Evolutionary conservation across 1,140 invertebrate genomes (phyloP).

Genomic region (Andrena cerasifolii): DNA sequence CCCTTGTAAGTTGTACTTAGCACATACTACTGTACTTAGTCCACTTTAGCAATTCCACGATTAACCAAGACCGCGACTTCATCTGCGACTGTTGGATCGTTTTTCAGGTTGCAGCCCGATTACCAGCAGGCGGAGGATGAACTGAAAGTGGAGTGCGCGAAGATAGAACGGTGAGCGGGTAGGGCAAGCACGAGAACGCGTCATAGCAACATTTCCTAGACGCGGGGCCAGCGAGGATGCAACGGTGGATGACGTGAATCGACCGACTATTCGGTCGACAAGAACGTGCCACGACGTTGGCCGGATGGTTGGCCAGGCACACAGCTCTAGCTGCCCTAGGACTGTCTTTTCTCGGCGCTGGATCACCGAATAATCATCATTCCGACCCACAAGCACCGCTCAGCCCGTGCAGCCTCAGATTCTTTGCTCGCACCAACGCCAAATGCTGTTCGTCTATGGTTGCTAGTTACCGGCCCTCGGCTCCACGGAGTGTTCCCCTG

Average conservation of each 20-base stretch:
- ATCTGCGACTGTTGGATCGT: background rate
- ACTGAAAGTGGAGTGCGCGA: background rate
- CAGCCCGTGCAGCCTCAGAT: too few species aligned
- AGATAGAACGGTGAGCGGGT: background rate
- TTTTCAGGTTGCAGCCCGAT: slow-evolving; percentile 5
- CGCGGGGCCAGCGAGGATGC: slow-evolving; percentile 28
- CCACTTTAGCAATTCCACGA: too few species aligned
- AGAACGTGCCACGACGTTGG: slow-evolving; percentile 34
- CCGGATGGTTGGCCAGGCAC: slow-evolving; percentile 42
- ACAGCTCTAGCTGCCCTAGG: background rate
- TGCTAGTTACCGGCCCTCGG: background rate
- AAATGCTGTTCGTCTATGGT: slow-evolving; percentile 21
- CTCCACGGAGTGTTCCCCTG: background rate
- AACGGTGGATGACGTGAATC: slow-evolving; percentile 54
- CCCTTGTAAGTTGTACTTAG: too few species aligned
- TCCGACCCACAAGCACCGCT: background rate
- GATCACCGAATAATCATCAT: slow-evolving; percentile 3
- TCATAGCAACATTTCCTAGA: slow-evolving; percentile 30
- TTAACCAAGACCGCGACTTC: too few species aligned
- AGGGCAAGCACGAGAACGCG: background rate
- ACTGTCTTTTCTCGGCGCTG: slow-evolving; percentile 15
- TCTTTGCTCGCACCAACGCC: background rate
- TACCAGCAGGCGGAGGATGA: background rate
- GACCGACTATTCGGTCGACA: slow-evolving; percentile 58
- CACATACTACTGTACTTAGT: too few species aligned